A percentile compares a stretch with the other conserved stretches of the same genome.
Evolutionary conservation across 2,888 invertebrate species (phyloP).

Genomic region (Hymenopus coronatus): DNA sequence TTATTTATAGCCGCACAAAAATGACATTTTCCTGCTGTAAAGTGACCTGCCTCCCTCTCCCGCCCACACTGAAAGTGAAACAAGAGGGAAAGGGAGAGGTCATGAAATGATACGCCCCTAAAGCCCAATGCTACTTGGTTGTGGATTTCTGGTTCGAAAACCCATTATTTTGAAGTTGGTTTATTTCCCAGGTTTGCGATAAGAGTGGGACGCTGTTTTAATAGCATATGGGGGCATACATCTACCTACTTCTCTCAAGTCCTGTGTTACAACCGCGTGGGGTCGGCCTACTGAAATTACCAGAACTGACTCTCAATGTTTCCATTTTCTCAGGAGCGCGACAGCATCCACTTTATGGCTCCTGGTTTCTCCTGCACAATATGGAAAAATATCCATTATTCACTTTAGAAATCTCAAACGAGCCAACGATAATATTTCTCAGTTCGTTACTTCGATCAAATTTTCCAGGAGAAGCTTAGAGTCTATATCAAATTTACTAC

Average conservation of each 20-base stretch:
- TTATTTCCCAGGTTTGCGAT: slow-evolving; percentile 11
- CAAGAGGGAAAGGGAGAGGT: not conserved
- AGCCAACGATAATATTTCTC: not conserved
- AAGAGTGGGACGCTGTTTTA: slow-evolving; percentile 10
- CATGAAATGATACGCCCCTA: slow-evolving; percentile 9
- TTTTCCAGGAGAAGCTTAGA: not conserved
- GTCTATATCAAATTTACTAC: too few relatives aligned
- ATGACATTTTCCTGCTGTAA: slow-evolving; percentile 28
- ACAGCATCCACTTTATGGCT: not conserved
- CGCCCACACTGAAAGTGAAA: not conserved
- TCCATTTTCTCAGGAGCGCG: not conserved
- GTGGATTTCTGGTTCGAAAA: slow-evolving; percentile 20
- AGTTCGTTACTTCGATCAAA: not conserved
- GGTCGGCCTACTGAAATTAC: not conserved
- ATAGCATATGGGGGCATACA: not conserved
- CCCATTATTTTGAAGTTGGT: slow-evolving; percentile 18
- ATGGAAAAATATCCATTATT: not conserved
- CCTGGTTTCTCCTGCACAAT: not conserved
- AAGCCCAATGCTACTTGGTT: not conserved
- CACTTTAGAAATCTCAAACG: not conserved
- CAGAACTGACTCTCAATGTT: not conserved
- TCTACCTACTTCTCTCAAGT: not conserved
- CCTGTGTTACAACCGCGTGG: not conserved
- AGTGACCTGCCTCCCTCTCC: not conserved
- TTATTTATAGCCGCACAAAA: slow-evolving; percentile 32